Base-by-base conservation (phyloP, 2,113 vertebrate species). In the Candoia aspera region DNA sequence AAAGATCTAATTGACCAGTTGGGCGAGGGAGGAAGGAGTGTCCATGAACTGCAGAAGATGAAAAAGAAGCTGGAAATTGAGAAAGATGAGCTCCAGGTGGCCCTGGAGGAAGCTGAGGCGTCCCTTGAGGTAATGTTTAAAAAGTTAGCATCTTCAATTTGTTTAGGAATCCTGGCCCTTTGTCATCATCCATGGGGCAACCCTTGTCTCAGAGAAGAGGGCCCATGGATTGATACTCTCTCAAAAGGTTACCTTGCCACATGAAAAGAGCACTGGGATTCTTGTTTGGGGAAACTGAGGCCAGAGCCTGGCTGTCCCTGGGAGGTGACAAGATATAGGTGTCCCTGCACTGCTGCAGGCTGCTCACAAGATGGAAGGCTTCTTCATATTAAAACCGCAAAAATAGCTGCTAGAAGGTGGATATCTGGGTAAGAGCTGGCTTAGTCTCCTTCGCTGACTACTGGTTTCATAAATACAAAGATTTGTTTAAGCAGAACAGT, bases 1-100 rank as follows among this genome's bases (percentile, higher is more conserved):
- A 97, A 95, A 93, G 97, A 98, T 91, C 97, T 98, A 88, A 96
- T 97, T 11, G 98, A 98, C 93, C 98, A 98, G 96, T 97, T 97
- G 46, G 95, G 96, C 0, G 97, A 97, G 54, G 97, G 97, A 95
- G 97, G 97, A 57, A 91, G 95, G 90, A 98, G 96, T 60, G 90
- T 97, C 88, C 96, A 97, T 8, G 97, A 98, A 92, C 96, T 98
- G 26, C 97, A 97, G 88, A 98, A 96, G 91, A 92, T 97, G 26
- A 98, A 97, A 93, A 98, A 98, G 95, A 98, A 97, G 49, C 84
- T 97, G 86, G 97, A 98, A 94, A 95, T 97, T 26, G 96, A 98
- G 93, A 97, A 96, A 90, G 97, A 98, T 55, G 98, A 98, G 96
- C 96, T 98, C 91, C 98, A 98, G 87, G 92, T 98, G 95, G 97